A percentile compares a stretch with the other conserved stretches of the same genome.
Evolutionary conservation across 2,797 vertebrate species (phyloP).

Genomic region (Pterois miles): DNA sequence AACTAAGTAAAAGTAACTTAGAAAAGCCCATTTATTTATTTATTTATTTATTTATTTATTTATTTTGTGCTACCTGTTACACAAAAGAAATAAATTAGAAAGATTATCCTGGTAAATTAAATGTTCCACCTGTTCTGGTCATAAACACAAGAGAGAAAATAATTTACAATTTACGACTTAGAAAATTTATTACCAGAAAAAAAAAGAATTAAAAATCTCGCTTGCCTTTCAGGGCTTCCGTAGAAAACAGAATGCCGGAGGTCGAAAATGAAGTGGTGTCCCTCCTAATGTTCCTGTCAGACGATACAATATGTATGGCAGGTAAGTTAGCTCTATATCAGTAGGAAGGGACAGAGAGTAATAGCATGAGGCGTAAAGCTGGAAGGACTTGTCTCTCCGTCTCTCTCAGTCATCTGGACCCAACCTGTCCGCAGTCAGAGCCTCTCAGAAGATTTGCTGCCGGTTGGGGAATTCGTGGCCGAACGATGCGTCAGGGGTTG

Average conservation of each 20-base stretch:
- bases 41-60: too few relatives aligned
- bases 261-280: slow-evolving; percentile 35
- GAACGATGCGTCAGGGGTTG: slow-evolving; percentile 71
- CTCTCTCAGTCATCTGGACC: slow-evolving; percentile 62
- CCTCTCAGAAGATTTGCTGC: slow-evolving; percentile 71
- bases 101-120: too few relatives aligned
- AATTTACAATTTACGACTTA: too few relatives aligned
- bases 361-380: slow-evolving; percentile 36
- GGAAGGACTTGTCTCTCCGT: slow-evolving; percentile 51
- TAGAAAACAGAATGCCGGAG: slow-evolving; percentile 5
- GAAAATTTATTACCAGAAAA: too few relatives aligned
- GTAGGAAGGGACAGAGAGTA: slow-evolving; percentile 42
- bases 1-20: too few relatives aligned
- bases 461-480: slow-evolving; percentile 66
- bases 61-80: too few relatives aligned
- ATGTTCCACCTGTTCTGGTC: too few relatives aligned
- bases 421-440: slow-evolving; percentile 65
- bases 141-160: too few relatives aligned
- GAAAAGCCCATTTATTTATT: too few relatives aligned
- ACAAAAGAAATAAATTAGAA: too few relatives aligned
- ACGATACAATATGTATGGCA: slow-evolving; percentile 33
- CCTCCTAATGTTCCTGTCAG: slow-evolving; percentile 46
- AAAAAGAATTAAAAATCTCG: too few relatives aligned
- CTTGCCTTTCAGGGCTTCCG: too few relatives aligned
- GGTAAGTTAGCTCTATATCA: slow-evolving; percentile 42